Evolutionary conservation across 2,113 vertebrate genomes (phyloP).

Genomic region (Chlorodrepanis virens): DNA sequence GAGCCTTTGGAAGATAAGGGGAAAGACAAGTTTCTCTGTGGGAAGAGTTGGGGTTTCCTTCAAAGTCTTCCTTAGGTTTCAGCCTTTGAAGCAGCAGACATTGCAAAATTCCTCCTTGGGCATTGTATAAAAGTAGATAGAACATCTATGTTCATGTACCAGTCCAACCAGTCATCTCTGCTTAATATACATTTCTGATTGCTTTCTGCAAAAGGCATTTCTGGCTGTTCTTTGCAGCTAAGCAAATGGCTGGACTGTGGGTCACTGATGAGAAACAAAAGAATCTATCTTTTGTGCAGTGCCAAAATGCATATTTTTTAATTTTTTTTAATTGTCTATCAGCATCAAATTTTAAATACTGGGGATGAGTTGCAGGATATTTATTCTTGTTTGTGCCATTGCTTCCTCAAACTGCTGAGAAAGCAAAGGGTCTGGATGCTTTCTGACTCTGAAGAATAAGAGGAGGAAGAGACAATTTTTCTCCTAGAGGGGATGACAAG

Average conservation of each 20-base stretch:
- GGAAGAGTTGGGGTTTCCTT: neutral
- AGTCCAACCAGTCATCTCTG: neutral
- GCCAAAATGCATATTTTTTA: neutral
- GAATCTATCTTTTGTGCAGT: neutral
- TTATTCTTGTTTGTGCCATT: neutral
- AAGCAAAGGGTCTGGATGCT: neutral
- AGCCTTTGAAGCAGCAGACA: neutral
- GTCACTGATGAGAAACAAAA: neutral
- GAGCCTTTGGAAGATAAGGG: neutral
- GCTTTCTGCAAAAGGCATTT: neutral
- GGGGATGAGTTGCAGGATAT: neutral
- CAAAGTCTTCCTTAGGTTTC: neutral
- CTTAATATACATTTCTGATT: neutral
- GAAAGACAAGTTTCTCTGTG: neutral
- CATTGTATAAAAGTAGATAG: neutral
- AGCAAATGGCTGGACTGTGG: neutral
- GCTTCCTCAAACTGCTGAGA: constrained; percentile 25
- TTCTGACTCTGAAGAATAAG: neutral
- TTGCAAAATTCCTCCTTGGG: neutral
- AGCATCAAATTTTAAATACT: neutral
- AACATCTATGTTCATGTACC: neutral
- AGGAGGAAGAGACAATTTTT: neutral
- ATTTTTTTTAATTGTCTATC: neutral
- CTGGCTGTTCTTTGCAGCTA: neutral
- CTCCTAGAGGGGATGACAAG: neutral